phyloP scores from a whole-genome alignment of 2,888 invertebrate species.

The Polietes domitor region DNA sequence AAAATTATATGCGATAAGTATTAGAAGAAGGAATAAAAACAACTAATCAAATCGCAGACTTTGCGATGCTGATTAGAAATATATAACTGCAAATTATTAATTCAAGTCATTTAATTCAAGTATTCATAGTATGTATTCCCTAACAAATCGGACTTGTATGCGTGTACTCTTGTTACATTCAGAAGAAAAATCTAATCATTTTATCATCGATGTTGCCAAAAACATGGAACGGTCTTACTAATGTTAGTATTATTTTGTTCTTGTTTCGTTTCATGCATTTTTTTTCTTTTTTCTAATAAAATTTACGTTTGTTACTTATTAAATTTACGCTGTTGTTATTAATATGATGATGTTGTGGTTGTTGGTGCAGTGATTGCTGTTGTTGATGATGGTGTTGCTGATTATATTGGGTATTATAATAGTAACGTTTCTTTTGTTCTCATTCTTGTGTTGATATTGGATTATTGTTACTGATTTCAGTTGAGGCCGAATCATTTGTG shows the following conservation, averaged over 20 bases:
- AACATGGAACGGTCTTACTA: neutral
- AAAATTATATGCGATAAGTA: too few species aligned
- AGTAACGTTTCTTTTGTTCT: constrained; percentile 66
- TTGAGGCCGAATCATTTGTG: constrained; percentile 43
- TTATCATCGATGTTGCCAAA: neutral
- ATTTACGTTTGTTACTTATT: constrained; percentile 65
- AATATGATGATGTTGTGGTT: constrained; percentile 56
- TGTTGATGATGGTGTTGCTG: constrained; percentile 59
- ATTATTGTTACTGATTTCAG: constrained; percentile 64
- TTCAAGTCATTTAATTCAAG: too few species aligned
- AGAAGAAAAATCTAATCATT: neutral
- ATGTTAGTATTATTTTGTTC: constrained; percentile 4
- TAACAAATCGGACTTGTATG: too few species aligned
- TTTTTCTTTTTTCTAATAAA: constrained; percentile 45
- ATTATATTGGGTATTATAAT: constrained; percentile 65
- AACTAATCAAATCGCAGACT: too few species aligned
- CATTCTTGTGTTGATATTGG: constrained; percentile 66
- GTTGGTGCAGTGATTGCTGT: constrained; percentile 44
- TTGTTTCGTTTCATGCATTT: constrained; percentile 13
- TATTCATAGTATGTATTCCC: too few species aligned
- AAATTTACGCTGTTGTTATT: constrained; percentile 61
- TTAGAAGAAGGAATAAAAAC: too few species aligned
- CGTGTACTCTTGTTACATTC: too few species aligned
- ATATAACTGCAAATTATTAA: too few species aligned
- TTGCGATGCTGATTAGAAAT: too few species aligned